Evolutionary conservation across 2,113 vertebrate genomes (phyloP).

Genomic region (Nesoenas mayeri): DNA sequence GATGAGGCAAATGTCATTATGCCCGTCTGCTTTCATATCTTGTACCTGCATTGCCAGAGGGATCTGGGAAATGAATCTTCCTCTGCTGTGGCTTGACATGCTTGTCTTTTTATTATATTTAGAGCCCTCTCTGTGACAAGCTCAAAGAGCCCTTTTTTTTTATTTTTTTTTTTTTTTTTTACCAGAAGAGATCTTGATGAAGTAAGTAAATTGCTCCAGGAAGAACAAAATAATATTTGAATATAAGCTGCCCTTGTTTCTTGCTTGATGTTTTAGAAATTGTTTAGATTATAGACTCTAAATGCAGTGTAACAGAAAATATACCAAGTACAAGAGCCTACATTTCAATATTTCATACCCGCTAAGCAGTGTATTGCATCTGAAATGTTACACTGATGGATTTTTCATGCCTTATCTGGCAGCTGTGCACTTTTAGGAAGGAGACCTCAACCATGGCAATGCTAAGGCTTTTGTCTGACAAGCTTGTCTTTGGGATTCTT

Average conservation of each 20-base stretch:
- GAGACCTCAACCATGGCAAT: background rate
- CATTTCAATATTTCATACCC: background rate
- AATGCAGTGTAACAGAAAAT: background rate
- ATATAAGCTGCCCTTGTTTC: background rate
- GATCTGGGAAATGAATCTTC: constrained; percentile 65
- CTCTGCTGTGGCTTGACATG: constrained; percentile 29
- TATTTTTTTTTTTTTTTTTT: no score
- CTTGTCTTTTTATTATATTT: constrained; percentile 64
- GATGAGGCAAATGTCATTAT: constrained; percentile 76
- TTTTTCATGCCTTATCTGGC: background rate
- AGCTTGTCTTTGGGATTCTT: background rate
- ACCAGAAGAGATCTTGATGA: background rate
- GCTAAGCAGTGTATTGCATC: background rate
- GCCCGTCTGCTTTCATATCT: constrained; percentile 72
- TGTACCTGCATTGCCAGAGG: constrained; percentile 72
- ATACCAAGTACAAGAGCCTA: background rate
- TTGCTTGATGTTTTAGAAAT: background rate
- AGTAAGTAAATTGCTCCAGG: background rate
- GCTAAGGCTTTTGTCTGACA: background rate
- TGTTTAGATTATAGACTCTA: background rate
- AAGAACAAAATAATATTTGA: constrained; percentile 23
- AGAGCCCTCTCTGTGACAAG: background rate
- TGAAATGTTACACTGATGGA: background rate
- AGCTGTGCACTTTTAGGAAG: background rate
- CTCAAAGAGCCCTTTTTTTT: background rate